These are phyloP conservation scores for Actenoides lindsayi DNA, from an alignment of 2,113 vertebrate genomes.

Conservation along the genomic window DNA sequence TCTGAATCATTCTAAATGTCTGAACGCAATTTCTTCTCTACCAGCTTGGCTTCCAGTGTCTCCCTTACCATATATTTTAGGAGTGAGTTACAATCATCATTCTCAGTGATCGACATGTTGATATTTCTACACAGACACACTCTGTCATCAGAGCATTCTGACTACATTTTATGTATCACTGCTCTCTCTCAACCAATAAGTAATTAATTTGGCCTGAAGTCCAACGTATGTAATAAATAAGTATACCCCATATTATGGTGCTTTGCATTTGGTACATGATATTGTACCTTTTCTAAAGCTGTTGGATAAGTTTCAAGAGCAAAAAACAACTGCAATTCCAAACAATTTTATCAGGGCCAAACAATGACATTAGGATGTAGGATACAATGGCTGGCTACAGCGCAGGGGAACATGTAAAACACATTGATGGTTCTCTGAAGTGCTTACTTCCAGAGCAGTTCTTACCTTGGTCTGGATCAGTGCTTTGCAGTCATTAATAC, in stretches of 20 bases:
- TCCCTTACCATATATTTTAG: neutral
- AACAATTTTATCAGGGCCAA: neutral
- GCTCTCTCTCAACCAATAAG: neutral
- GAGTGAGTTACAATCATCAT: neutral
- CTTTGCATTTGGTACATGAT: neutral
- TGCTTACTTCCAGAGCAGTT: neutral
- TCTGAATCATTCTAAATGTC: neutral
- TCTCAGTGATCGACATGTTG: neutral
- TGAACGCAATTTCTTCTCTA: neutral
- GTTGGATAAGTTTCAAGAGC: neutral
- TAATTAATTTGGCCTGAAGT: neutral
- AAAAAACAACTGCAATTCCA: neutral
- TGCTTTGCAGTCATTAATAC: slow-evolving; percentile 44
- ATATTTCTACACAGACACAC: neutral
- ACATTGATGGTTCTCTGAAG: neutral
- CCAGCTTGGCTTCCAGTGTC: neutral
- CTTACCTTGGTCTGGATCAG: slow-evolving; percentile 77
- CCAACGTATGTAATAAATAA: neutral
- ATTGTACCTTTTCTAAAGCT: neutral
- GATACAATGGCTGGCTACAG: neutral
- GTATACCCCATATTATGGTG: neutral
- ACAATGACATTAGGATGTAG: neutral
- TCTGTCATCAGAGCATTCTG: neutral
- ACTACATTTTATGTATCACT: neutral
- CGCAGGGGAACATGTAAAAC: neutral